phyloP scores from a whole-genome alignment of 2,888 invertebrate genomes.

The Encarsia formosa region DNA sequence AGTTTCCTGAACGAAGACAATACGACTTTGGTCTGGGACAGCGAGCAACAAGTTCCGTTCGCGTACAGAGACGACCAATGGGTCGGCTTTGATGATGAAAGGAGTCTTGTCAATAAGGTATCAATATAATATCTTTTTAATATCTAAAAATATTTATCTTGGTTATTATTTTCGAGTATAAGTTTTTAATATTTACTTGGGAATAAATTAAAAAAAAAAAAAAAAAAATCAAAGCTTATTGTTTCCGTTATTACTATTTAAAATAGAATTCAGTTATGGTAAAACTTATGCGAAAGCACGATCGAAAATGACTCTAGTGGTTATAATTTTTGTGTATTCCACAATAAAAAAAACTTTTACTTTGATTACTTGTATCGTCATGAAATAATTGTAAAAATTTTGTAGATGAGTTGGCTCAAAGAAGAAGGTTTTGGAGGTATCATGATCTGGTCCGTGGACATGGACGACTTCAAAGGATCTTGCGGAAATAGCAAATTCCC shows the following conservation, averaged over 20 bases:
- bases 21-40: constrained; percentile 92
- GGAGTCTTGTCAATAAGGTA: constrained; percentile 88
- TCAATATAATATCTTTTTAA: too few species aligned
- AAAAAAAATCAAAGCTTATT: too few species aligned
- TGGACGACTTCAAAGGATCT: constrained; percentile 90
- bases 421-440: constrained; percentile 93
- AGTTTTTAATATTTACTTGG: too few species aligned
- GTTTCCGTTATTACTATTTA: too few species aligned
- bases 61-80: constrained; percentile 87
- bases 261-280: too few species aligned
- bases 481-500: constrained; percentile 91
- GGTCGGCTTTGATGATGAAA: constrained; percentile 93
- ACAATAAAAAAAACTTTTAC: background rate
- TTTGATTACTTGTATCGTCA: background rate
- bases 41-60: constrained; percentile 93
- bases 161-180: too few species aligned
- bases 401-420: constrained; percentile 86
- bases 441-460: constrained; percentile 95
- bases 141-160: too few species aligned
- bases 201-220: too few species aligned
- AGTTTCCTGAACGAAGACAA: constrained; percentile 85
- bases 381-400: background rate
- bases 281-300: too few species aligned
- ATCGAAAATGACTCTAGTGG: too few species aligned
- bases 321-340: too few species aligned